Conservation (phyloP, 2,797 vertebrate genomes). For the Liparis tanakae region DNA sequence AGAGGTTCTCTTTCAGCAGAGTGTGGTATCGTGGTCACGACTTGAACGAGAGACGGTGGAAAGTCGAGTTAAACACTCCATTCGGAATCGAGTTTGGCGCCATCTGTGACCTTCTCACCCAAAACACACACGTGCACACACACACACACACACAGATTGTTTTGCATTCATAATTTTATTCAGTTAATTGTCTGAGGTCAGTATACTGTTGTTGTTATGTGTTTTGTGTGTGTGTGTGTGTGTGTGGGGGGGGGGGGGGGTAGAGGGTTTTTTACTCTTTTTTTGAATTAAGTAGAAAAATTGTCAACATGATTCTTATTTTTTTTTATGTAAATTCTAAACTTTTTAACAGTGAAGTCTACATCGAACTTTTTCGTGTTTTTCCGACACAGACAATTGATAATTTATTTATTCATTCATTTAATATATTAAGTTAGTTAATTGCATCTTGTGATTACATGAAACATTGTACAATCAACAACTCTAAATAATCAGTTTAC, state of each 20-base stretch:
- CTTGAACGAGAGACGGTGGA: slow-evolving; percentile 59
- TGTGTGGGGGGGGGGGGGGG: too few relatives aligned
- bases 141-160: slow-evolving; percentile 3
- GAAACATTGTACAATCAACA: too few relatives aligned
- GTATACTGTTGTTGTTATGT: not conserved
- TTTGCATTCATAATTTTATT: slow-evolving; percentile 25
- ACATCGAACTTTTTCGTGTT: not conserved
- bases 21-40: slow-evolving; percentile 74
- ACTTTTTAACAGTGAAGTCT: not conserved
- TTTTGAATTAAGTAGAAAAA: not conserved
- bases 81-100: slow-evolving; percentile 53
- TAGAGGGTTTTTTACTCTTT: not conserved
- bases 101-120: slow-evolving; percentile 63
- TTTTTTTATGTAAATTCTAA: not conserved
- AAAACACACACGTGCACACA: slow-evolving; percentile 22
- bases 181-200: not conserved
- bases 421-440: too few relatives aligned
- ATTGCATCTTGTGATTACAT: too few relatives aligned
- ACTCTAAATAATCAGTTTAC: too few relatives aligned
- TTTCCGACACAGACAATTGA: not conserved
- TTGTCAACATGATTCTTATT: not conserved
- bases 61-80: slow-evolving; percentile 54
- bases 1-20: slow-evolving; percentile 71
- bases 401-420: too few relatives aligned
- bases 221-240: too few relatives aligned